A percentile compares a stretch with the other conserved stretches of the same genome.
Conservation (phyloP, 1,140 invertebrate genomes). For the Atta cephalotes region DNA sequence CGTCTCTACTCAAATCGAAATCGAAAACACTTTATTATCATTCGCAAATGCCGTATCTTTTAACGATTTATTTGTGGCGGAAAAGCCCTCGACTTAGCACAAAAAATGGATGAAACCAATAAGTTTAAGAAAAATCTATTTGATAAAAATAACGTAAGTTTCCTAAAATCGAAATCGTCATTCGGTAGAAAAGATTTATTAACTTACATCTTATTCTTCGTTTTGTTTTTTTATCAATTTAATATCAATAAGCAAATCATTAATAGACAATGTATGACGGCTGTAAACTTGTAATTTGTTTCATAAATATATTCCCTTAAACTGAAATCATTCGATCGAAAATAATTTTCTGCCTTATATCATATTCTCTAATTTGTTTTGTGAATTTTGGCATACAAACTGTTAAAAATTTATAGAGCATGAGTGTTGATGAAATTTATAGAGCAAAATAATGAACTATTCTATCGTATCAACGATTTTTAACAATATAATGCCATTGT, state of each 20-base stretch:
- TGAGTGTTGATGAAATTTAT: not conserved
- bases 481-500: slow-evolving; percentile 46
- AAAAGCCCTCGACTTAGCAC: not conserved
- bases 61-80: slow-evolving; percentile 30
- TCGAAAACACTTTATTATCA: slow-evolving; percentile 68
- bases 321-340: not conserved
- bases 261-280: no score
- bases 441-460: not conserved
- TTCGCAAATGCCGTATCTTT: not conserved
- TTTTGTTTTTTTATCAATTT: no score
- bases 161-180: not conserved
- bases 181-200: not conserved
- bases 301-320: not conserved
- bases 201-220: no score
- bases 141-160: not conserved
- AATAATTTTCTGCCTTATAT: not conserved
- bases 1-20: slow-evolving; percentile 65
- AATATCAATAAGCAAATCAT: no score
- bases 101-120: not conserved
- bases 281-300: not conserved
- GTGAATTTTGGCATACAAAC: not conserved
- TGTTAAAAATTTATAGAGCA: not conserved
- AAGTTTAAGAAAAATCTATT: not conserved
- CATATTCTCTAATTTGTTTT: not conserved
- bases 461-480: not conserved